Evolutionary conservation across 2,113 vertebrate genomes (phyloP).

Genomic region (Cepphus grylle): DNA sequence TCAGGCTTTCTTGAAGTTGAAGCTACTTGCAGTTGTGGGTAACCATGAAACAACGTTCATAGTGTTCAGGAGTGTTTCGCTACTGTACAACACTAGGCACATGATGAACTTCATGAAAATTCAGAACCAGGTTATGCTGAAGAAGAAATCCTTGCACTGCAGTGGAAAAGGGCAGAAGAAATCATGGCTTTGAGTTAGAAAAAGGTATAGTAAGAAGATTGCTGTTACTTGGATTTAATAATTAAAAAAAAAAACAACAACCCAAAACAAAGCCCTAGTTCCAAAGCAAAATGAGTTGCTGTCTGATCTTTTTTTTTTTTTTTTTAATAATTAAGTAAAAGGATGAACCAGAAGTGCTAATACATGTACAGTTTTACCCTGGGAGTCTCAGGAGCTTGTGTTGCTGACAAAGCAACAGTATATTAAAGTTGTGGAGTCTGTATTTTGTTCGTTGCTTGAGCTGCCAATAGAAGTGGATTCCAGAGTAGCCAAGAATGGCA

Average conservation of each 20-base stretch:
- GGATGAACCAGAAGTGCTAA: neutral
- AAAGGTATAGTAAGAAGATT: neutral
- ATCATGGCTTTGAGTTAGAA: neutral
- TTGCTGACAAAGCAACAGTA: neutral
- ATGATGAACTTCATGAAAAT: neutral
- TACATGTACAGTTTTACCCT: neutral
- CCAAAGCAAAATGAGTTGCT: neutral
- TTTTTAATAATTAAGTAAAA: neutral
- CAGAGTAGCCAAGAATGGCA: neutral
- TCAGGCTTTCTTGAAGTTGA: neutral
- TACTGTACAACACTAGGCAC: accelerated
- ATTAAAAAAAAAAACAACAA: neutral
- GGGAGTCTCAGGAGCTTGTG: neutral
- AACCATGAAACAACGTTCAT: neutral
- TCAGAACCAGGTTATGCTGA: neutral
- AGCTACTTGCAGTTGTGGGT: neutral
- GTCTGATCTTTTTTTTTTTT: neutral
- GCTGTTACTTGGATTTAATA: neutral
- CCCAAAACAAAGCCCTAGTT: neutral
- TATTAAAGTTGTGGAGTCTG: neutral
- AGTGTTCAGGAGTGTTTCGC: neutral
- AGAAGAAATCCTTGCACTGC: neutral
- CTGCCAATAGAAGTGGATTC: neutral
- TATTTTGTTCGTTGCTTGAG: neutral
- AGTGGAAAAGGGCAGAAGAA: neutral